phyloP scores from a whole-genome alignment of 2,113 vertebrate genomes.

The Cricetomys ansorgei region DNA sequence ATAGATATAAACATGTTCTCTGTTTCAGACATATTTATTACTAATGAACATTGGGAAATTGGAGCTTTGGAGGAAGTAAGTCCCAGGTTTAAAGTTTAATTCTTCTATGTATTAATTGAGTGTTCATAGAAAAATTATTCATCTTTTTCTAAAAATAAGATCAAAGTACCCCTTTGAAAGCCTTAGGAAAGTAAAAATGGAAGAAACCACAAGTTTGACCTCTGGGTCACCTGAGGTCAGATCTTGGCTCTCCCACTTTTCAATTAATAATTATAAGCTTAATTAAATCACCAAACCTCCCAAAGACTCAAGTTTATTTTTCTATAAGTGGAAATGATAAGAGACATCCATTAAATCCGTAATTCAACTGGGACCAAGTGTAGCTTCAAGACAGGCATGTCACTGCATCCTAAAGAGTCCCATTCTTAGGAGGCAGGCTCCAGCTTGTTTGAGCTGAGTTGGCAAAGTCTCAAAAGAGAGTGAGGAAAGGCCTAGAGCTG shows the following conservation, averaged over 20 bases:
- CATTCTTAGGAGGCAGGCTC: background rate
- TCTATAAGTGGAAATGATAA: background rate
- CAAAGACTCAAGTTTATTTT: background rate
- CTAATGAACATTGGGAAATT: background rate
- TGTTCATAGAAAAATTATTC: background rate
- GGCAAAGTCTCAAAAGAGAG: background rate
- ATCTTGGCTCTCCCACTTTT: background rate
- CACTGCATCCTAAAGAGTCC: background rate
- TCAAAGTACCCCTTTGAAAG: background rate
- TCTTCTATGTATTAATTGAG: background rate
- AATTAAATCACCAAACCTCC: background rate
- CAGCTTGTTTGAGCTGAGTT: background rate
- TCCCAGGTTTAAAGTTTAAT: background rate
- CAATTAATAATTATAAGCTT: background rate
- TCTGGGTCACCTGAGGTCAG: background rate
- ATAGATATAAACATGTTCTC: conserved; percentile 27
- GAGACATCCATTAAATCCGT: no score
- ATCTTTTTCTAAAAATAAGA: background rate
- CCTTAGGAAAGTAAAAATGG: background rate
- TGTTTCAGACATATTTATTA: conserved; percentile 15
- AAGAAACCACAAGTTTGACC: background rate
- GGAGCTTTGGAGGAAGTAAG: background rate
- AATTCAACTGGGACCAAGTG: background rate
- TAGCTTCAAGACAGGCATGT: background rate
- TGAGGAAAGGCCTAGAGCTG: background rate